Evolutionary conservation across 2,113 vertebrate genomes (phyloP).

Genomic region (Colistium nudipinnis): DNA sequence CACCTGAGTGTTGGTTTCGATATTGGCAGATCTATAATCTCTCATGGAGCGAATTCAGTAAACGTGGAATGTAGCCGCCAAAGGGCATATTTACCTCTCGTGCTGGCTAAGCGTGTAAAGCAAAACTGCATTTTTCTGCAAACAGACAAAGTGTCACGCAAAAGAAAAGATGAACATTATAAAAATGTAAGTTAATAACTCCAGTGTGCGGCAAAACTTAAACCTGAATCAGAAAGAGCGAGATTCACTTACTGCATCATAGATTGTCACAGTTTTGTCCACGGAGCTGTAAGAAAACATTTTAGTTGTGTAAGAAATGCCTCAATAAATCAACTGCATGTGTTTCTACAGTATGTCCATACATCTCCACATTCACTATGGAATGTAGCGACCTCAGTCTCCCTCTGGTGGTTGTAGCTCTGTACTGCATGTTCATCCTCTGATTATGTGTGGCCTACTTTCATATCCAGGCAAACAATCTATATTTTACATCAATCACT

Average conservation of each 20-base stretch:
- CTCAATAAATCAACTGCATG: not conserved
- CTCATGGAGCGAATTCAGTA: not conserved
- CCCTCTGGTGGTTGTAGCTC: slow-evolving; percentile 41
- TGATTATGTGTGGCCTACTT: slow-evolving; percentile 19
- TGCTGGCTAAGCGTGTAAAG: slow-evolving; percentile 91
- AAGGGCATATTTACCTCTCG: slow-evolving; percentile 82
- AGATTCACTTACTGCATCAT: slow-evolving; percentile 89
- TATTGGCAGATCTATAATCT: slow-evolving; percentile 2
- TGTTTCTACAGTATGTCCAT: not conserved
- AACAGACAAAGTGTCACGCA: slow-evolving; percentile 30
- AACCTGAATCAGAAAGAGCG: no score
- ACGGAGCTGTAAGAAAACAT: slow-evolving; percentile 86
- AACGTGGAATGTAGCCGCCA: not conserved
- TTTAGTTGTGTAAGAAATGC: not conserved
- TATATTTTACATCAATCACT: slow-evolving; percentile 27
- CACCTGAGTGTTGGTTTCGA: not conserved
- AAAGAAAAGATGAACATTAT: not conserved
- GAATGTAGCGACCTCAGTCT: slow-evolving; percentile 42
- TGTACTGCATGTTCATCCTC: slow-evolving; percentile 14
- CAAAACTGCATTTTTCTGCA: slow-evolving; percentile 84
- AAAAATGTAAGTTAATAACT: no score
- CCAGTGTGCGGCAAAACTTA: no score
- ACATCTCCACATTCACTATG: not conserved
- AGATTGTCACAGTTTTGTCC: slow-evolving; percentile 91
- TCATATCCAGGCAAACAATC: slow-evolving; percentile 13